Evolutionary conservation across 2,888 invertebrate genomes (phyloP).

Genomic region (Polydrusus cervinus): DNA sequence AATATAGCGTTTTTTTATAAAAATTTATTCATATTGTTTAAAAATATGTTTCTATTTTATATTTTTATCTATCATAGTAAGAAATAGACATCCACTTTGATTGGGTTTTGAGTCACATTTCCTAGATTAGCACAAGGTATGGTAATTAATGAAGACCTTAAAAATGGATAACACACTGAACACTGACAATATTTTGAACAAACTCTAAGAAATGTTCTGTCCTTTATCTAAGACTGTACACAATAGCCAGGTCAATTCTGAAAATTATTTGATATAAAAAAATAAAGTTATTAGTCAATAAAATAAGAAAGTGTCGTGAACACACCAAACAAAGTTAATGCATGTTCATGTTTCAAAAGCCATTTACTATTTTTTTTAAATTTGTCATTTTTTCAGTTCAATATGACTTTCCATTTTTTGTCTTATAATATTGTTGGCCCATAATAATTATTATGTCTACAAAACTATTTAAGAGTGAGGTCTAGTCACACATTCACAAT

Average conservation of each 20-base stretch:
- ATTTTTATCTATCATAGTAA: constrained; percentile 29
- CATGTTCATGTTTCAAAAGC: too few relatives aligned
- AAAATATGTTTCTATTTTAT: constrained; percentile 49
- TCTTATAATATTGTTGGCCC: constrained; percentile 8
- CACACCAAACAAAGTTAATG: too few relatives aligned
- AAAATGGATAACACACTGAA: constrained; percentile 2
- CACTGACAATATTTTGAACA: not conserved
- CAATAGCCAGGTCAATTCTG: too few relatives aligned
- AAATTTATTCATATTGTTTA: constrained; percentile 39
- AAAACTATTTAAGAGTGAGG: too few relatives aligned
- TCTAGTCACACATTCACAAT: too few relatives aligned
- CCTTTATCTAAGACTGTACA: too few relatives aligned
- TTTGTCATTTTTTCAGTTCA: not conserved
- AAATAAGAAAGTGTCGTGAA: too few relatives aligned
- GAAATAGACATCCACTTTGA: constrained; percentile 33
- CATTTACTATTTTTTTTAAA: too few relatives aligned
- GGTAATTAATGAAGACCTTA: not conserved
- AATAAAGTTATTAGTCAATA: too few relatives aligned
- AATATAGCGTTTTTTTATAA: constrained; percentile 40
- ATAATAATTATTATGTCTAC: not conserved
- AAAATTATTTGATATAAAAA: too few relatives aligned
- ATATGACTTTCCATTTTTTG: not conserved
- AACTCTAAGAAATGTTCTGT: too few relatives aligned
- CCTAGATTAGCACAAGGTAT: constrained; percentile 11
- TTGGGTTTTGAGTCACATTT: constrained; percentile 17